These are phyloP conservation scores for Candidula unifasciata DNA, from an alignment of 2,888 invertebrate genomes.

Conservation along the genomic window DNA sequence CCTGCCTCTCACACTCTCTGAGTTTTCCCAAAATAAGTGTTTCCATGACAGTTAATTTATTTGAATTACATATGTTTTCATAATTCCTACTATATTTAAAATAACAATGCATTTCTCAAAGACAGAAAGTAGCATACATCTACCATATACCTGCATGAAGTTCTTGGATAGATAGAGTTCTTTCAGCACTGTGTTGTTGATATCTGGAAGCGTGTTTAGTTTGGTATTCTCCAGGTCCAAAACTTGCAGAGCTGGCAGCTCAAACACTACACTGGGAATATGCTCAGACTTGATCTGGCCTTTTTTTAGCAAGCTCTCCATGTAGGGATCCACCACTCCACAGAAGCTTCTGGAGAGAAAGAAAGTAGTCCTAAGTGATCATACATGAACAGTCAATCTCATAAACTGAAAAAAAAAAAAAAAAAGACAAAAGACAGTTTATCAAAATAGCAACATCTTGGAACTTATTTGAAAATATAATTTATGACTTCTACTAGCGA, in stretches of 20 bases:
- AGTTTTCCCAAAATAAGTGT: no score
- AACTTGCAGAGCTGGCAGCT: slow-evolving; percentile 72
- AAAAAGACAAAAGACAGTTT: no score
- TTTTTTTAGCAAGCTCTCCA: slow-evolving; percentile 72
- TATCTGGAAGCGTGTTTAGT: slow-evolving; percentile 75
- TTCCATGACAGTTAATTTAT: no score
- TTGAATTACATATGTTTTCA: no score
- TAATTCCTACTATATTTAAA: no score
- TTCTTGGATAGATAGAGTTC: slow-evolving; percentile 74
- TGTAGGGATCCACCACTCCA: slow-evolving; percentile 74
- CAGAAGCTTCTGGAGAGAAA: slow-evolving; percentile 67
- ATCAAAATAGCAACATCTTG: no score
- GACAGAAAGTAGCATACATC: neutral
- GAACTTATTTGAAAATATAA: no score
- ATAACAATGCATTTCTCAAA: no score
- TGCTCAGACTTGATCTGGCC: slow-evolving; percentile 78
- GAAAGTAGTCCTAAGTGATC: neutral
- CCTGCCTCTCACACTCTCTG: no score
- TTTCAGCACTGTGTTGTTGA: slow-evolving; percentile 65
- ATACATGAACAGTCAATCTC: neutral
- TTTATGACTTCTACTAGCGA: no score
- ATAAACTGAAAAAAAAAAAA: no score
- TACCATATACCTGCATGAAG: slow-evolving; percentile 62
- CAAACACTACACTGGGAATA: slow-evolving; percentile 76
- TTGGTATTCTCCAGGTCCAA: slow-evolving; percentile 76